Percentiles rank a stretch among this genome's conserved stretches.
Evolutionary conservation across 2,888 invertebrate species (phyloP).

Genomic region (Ennomos erosarius): DNA sequence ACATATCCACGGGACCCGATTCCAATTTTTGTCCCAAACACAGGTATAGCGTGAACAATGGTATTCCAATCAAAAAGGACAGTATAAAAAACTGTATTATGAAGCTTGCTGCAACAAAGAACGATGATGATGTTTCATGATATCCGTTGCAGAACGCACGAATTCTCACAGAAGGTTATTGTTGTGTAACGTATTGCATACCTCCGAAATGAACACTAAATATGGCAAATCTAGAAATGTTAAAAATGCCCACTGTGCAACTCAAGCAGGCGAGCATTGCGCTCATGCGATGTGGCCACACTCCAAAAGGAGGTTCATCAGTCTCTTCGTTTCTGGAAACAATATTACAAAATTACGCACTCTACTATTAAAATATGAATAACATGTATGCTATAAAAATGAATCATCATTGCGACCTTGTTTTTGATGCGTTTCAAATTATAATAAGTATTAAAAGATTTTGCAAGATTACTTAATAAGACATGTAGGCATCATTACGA

Average conservation of each 20-base stretch:
- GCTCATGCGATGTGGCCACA: conserved; percentile 86
- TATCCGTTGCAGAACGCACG: conserved; percentile 32
- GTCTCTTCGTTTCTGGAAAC: conserved; percentile 73
- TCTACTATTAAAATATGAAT: conserved; percentile 9
- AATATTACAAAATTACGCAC: conserved; percentile 1
- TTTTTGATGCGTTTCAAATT: conserved; percentile 38
- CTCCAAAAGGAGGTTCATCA: conserved; percentile 75
- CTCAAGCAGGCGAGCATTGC: conserved; percentile 93
- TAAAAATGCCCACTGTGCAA: conserved; percentile 95
- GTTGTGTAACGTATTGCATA: conserved; percentile 48
- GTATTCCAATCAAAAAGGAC: conserved; percentile 92
- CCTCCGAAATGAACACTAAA: conserved; percentile 95
- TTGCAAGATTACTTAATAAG: conserved; percentile 35
- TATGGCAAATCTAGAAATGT: conserved; percentile 94
- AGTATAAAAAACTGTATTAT: conserved; percentile 94
- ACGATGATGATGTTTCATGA: conserved; percentile 26
- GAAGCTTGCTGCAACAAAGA: conserved; percentile 89
- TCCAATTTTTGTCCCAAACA: conserved; percentile 94
- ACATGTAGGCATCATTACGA: conserved; percentile 13
- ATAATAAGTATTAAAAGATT: conserved; percentile 39
- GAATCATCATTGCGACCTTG: conserved; percentile 53
- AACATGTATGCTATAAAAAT: conserved; percentile 26
- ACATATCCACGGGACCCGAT: conserved; percentile 95
- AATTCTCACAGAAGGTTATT: conserved; percentile 19
- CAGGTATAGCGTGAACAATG: conserved; percentile 93